Conservation (phyloP, 2,888 invertebrate species). For the Zygothrica quintamaculata region DNA sequence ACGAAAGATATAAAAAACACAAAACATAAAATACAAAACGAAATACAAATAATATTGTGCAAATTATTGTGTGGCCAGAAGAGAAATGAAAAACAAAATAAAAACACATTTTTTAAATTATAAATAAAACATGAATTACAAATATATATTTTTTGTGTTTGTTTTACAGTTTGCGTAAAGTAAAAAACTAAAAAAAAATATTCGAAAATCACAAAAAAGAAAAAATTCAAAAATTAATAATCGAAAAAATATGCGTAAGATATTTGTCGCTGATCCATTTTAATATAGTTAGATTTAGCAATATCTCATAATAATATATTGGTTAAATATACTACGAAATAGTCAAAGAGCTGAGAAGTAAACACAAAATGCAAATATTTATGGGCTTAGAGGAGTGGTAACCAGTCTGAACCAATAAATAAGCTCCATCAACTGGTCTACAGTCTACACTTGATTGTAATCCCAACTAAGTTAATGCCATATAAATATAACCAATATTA, state of each 20-base stretch:
- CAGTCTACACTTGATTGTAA: no score
- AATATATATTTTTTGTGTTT: slow-evolving; percentile 47
- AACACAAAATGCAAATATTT: slow-evolving; percentile 12
- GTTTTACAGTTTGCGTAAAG: slow-evolving; percentile 52
- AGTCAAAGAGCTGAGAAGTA: slow-evolving; percentile 17
- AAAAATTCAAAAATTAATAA: no score
- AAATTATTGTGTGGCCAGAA: slow-evolving; percentile 50
- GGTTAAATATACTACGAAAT: slow-evolving; percentile 32
- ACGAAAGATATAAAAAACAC: slow-evolving; percentile 1
- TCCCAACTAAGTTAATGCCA: no score
- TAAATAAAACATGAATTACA: slow-evolving; percentile 74
- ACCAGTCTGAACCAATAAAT: slow-evolving; percentile 20
- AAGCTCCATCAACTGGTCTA: no score
- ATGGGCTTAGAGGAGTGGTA: slow-evolving; percentile 33
- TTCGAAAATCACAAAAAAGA: neutral
- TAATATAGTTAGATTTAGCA: slow-evolving; percentile 34
- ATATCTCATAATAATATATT: slow-evolving; percentile 50
- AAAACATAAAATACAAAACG: slow-evolving; percentile 6
- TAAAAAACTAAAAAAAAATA: slow-evolving; percentile 5
- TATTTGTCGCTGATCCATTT: slow-evolving; percentile 15
- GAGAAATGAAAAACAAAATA: no score
- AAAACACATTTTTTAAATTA: slow-evolving; percentile 66
- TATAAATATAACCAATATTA: no score
- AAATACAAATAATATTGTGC: slow-evolving; percentile 55
- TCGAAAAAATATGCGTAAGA: slow-evolving; percentile 56